Base-by-base conservation (phyloP, 2,888 invertebrate species). In the Macrophya annulata region DNA sequence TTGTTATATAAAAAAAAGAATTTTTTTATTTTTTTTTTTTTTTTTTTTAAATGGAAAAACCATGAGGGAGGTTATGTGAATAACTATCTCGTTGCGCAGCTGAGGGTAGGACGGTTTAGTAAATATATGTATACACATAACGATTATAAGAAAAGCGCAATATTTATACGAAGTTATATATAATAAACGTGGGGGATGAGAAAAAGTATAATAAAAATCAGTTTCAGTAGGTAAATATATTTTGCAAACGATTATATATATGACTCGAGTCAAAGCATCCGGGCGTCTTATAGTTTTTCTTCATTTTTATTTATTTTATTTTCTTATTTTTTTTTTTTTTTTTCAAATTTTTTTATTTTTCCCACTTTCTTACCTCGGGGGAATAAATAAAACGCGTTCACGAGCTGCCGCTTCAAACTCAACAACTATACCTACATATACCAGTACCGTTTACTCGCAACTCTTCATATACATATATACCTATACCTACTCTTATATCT, bases 371-470 rank as follows among this genome's bases (percentile, higher is more conserved):
- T 8, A 55, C 59, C 43, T 62, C 40, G 51, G n/a, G 55, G 77
- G 59, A 59, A 43, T 59, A 31, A 77, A 77, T 59, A 31, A 77
- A 77, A 77, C 77, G 51, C 59, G 59, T n/a, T 59, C 59, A n/a
- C 37, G 79, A 79, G 40, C 17, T 40, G 40, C 25, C 25, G 59
- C 59, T 77, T 55, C n/a, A 79, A 59, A 43, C 79, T 79, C 79
- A 40, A 59, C 59, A 40, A 62, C 77, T 55, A 51, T 43, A 45
- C 74, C 31, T 3, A 31, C 31, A 31, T 31, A 43, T 25, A 25
- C 43, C 45, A 21, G 45, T 74, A 45, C 21, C 74, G 74, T 45
- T 74, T 74, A 74, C 74, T 45, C 74, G 74, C 74, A 74, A 74
- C 43, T n/a, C 45, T 25, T 74, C 43, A 5, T n/a, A 21, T 6